Evolutionary conservation across 1,140 invertebrate genomes (phyloP).

Genomic region (Ptiloglossa arizonensis): DNA sequence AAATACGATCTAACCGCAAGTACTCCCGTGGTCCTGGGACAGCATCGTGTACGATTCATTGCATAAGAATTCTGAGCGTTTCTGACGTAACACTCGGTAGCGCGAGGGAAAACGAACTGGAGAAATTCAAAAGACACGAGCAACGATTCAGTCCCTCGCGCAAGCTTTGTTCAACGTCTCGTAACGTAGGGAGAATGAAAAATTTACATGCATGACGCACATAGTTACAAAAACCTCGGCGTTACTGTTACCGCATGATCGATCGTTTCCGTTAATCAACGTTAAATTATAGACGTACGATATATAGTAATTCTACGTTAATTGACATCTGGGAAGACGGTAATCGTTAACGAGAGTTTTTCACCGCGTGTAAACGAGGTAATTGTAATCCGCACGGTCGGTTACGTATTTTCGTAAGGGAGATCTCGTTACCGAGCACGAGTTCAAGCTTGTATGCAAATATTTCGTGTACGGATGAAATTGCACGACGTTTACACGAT

Average conservation of each 20-base stretch:
- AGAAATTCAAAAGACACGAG: background rate
- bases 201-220: conserved; percentile 23
- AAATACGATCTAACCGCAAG: background rate
- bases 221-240: conserved; percentile 17
- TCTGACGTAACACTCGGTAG: conserved; percentile 32
- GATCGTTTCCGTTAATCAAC: conserved; percentile 24
- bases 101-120: background rate
- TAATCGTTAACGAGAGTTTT: background rate
- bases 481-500: background rate
- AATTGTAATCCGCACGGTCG: background rate
- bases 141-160: no score
- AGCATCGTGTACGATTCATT: conserved; percentile 22
- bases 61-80: conserved; percentile 42
- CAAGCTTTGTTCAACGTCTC: background rate
- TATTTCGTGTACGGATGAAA: background rate
- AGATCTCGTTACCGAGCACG: background rate
- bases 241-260: conserved; percentile 29
- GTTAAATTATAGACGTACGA: background rate
- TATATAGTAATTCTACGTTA: conserved; percentile 16
- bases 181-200: background rate
- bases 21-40: background rate
- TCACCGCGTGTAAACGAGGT: background rate
- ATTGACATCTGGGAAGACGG: background rate
- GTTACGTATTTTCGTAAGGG: background rate
- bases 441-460: background rate